Evolutionary conservation across 2,113 vertebrate genomes (phyloP).

Genomic region (Semnornis frantzii): DNA sequence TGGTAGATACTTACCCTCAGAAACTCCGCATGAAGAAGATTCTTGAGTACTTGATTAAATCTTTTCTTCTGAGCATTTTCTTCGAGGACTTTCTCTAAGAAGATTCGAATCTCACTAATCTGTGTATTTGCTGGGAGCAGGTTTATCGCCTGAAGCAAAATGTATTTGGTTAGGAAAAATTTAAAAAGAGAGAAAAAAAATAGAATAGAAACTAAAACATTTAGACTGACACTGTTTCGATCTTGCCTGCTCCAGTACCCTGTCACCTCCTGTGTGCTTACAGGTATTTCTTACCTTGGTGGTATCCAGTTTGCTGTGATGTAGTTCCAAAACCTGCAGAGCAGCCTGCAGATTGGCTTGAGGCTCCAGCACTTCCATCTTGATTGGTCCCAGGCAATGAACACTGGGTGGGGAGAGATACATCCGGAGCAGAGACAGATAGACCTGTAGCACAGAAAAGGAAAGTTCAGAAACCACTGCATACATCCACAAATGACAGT

Average conservation of each 20-base stretch:
- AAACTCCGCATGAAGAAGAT: constrained; percentile 96
- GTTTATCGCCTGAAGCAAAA: constrained; percentile 86
- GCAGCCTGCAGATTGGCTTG: constrained; percentile 94
- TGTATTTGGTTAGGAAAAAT: not conserved
- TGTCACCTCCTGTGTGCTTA: not conserved
- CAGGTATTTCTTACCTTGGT: constrained; percentile 83
- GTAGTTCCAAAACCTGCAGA: constrained; percentile 91
- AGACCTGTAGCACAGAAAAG: constrained; percentile 81
- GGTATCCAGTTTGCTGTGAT: constrained; percentile 96
- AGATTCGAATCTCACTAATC: constrained; percentile 93
- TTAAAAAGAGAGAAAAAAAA: not conserved
- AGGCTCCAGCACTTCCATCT: constrained; percentile 91
- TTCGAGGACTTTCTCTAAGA: constrained; percentile 96
- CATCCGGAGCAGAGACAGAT: constrained; percentile 95
- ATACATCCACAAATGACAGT: not conserved
- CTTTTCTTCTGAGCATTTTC: constrained; percentile 94
- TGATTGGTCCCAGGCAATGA: constrained; percentile 94
- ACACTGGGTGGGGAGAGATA: constrained; percentile 95
- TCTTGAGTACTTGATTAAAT: constrained; percentile 95
- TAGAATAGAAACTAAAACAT: not conserved
- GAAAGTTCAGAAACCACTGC: not conserved
- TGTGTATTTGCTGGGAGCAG: constrained; percentile 97
- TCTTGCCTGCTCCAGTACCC: not conserved
- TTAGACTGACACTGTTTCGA: not conserved
- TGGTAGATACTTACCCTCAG: constrained; percentile 79